These are phyloP conservation scores for Zophobas morio DNA, from an alignment of 1,140 invertebrate species.

Conservation along the genomic window DNA sequence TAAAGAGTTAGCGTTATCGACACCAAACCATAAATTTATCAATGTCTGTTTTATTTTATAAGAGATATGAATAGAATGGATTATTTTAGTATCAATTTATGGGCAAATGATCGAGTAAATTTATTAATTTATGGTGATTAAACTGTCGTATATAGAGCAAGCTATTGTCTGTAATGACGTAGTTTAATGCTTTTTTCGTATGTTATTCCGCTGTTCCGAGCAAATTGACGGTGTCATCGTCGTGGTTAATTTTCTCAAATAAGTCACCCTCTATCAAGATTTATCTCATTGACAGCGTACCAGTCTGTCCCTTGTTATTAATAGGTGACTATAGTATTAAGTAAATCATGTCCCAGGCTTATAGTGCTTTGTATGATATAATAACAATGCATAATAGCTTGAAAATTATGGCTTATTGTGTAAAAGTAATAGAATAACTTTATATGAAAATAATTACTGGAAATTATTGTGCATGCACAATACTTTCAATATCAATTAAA, in stretches of 20 bases:
- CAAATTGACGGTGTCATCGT: no score
- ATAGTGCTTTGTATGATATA: conserved; percentile 22
- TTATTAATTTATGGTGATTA: no score
- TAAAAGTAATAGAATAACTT: conserved; percentile 19
- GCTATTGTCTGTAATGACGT: no score
- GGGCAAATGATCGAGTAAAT: no score
- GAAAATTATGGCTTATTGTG: conserved; percentile 25
- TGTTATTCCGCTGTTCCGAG: no score
- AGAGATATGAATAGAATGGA: no score
- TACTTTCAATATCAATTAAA: conserved; percentile 11
- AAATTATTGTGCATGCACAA: not conserved
- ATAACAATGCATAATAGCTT: conserved; percentile 23
- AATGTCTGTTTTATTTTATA: no score
- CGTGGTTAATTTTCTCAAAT: conserved; percentile 28
- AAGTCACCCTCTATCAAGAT: conserved; percentile 1
- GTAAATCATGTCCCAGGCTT: conserved; percentile 38
- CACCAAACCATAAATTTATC: no score
- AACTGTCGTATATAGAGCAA: no score
- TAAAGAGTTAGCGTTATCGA: no score
- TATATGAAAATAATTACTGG: conserved; percentile 31
- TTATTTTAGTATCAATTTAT: no score
- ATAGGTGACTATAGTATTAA: conserved; percentile 45
- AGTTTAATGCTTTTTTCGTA: no score
- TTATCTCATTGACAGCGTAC: conserved; percentile 36
- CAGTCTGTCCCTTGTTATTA: conserved; percentile 35